phyloP scores from a whole-genome alignment of 2,888 invertebrate genomes.

The Neoascia interrupta region DNA sequence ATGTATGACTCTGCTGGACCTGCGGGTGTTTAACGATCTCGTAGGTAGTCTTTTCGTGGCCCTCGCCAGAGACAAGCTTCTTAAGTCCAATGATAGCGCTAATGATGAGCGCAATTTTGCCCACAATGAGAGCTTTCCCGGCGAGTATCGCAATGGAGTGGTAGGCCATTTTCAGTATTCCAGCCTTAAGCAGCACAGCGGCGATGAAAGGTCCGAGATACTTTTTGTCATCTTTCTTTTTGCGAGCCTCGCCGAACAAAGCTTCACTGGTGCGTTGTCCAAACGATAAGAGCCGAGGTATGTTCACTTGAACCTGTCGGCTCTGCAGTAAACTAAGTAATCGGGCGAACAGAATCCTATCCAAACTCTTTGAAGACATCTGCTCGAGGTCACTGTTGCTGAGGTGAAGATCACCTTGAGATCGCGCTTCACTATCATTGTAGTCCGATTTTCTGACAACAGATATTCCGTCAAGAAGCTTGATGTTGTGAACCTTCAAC shows the following conservation, averaged over 20 bases:
- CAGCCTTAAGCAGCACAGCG: slow-evolving; percentile 86
- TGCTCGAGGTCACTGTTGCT: slow-evolving; percentile 83
- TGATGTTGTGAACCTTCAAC: slow-evolving; percentile 83
- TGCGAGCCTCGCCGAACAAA: slow-evolving; percentile 81
- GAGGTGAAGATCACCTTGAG: slow-evolving; percentile 79
- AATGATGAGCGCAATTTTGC: slow-evolving; percentile 90
- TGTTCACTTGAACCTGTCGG: slow-evolving; percentile 82
- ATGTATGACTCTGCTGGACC: slow-evolving; percentile 88
- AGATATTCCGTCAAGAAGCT: slow-evolving; percentile 83
- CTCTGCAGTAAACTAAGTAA: slow-evolving; percentile 83
- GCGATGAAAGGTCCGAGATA: slow-evolving; percentile 85
- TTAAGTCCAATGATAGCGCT: slow-evolving; percentile 90
- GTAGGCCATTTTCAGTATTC: slow-evolving; percentile 87
- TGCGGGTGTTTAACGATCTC: slow-evolving; percentile 93
- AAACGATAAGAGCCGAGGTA: slow-evolving; percentile 80
- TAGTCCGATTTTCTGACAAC: slow-evolving; percentile 79
- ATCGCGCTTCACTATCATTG: slow-evolving; percentile 61
- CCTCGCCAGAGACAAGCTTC: slow-evolving; percentile 86
- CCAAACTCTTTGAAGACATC: slow-evolving; percentile 83
- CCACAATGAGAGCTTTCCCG: slow-evolving; percentile 89
- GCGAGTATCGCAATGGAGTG: slow-evolving; percentile 88
- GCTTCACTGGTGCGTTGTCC: slow-evolving; percentile 79
- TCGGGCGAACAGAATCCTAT: slow-evolving; percentile 82
- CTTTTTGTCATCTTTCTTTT: slow-evolving; percentile 82
- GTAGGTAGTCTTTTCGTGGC: slow-evolving; percentile 89